Evolutionary conservation across 1,140 invertebrate genomes (phyloP), one percentile per base, ranked within the genome.

Genomic region (Caenorhabditis inopinata): DNA sequence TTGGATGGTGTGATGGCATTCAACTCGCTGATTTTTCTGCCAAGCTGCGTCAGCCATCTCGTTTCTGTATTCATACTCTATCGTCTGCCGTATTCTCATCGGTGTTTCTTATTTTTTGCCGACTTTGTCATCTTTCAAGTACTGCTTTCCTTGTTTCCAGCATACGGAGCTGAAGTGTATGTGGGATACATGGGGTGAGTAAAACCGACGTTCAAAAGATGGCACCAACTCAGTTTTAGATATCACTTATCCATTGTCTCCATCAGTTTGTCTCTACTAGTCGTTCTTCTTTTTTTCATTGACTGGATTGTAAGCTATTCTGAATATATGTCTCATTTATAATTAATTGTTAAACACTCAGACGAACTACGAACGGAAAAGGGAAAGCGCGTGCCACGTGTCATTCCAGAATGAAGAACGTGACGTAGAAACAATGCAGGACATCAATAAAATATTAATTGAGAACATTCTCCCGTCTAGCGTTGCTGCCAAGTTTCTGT

Each of bases 391-490:
- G 0, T 88, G 87, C 48, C 87, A 88, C 46, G 85, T 87, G 6
- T 82, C 86, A 9, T 88, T 88, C 5, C 92, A 94, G 74, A 94
- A 95, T 86, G 94, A 96, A 89, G 95, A 95, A 89, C 90, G 93
- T 79, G 94, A 95, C 89, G 95, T 96, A 93, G 93, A 95, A 85
- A 93, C 94, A n/a, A 89, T 96, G 78, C 94, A 93, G 51, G 92
- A 93, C 80, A 94, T 93, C 77, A 96, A 96, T 89, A 91, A 94
- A 82, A 90, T 94, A 83, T 95, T 97, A 85, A 90, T 97, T 38
- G 95, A 95, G 89, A 97, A 97, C 90, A 92, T 97, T 82, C 91
- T 97, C 46, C 95, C 95, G 6, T 92, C 93, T 74, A 95, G 96
- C 90, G 95, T 97, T 45, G 95, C 95, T 42, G 93, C 93, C 29